Base-by-base conservation (phyloP, 2,797 vertebrate genomes). In the Valencia hispanica region DNA sequence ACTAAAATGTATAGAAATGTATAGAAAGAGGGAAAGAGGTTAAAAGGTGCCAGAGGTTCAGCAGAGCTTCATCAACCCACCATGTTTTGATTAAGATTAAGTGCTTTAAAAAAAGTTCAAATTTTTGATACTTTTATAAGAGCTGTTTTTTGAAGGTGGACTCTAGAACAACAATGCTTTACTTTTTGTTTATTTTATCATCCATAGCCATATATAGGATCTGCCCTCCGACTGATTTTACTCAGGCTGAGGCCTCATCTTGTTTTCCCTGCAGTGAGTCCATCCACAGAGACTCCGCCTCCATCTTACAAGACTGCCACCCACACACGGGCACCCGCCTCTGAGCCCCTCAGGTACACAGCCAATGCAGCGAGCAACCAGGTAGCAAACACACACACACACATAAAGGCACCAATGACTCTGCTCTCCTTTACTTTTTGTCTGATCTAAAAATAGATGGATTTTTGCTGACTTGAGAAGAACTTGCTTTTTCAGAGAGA, bases 231-330 rank as follows among this genome's bases (percentile, higher is more conserved):
- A 36, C 61, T 68, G 14, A 36, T 11, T 63, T 63, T 76, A 47
- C 57, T 82, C 70, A 79, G 14, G 55, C 53, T 73, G 30, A 70
- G 72, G 72, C 11, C 34, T 25, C 25, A 11, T 66, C 55, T 48
- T 85, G 53, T 79, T 83, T 82, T 80, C 51, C 72, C 66, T 71
- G 50, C 84, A 88, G 86, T 6, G 9, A 11, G 1, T 50, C 65
- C 55, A 61, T 15, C 27, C 39, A 25, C 77, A 80, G 75, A 83
- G 15, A 79, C 79, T 34, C 87, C 84, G 53, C 84, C 89, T 4
- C 88, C 91, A 5, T 85, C 91, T 36, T 85, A 89, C 82, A 78
- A 20, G 1, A 43, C 68, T 9, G 81, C 83, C 70, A 83, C 89
- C 75, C 65, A 79, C 32, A 0, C 68, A 30, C 55, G 51, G 5